Evolutionary conservation across 2,797 vertebrate species (phyloP).

Genomic region (Acanthopagrus latus): DNA sequence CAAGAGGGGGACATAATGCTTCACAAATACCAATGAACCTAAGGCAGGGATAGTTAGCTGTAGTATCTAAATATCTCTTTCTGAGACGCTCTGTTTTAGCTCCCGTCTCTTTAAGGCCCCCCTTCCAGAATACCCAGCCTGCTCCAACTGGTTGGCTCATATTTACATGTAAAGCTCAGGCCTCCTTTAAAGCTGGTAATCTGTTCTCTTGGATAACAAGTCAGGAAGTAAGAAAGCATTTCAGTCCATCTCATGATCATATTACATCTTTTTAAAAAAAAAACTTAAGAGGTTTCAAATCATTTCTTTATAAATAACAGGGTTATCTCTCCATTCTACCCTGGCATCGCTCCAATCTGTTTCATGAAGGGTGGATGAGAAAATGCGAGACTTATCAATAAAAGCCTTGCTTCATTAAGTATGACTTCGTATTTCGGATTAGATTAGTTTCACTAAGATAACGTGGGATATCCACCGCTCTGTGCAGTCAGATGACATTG

Average conservation of each 20-base stretch:
- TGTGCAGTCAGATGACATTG: constrained; percentile 27
- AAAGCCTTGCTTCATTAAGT: constrained; percentile 19
- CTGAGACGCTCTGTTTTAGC: too few relatives aligned
- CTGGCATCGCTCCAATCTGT: neutral
- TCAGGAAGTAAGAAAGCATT: neutral
- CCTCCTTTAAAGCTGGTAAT: constrained; percentile 21
- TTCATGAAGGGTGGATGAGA: neutral
- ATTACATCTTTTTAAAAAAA: neutral
- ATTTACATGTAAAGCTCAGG: too few relatives aligned
- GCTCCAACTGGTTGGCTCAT: too few relatives aligned
- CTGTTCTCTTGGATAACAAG: constrained; percentile 21
- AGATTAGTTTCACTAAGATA: constrained; percentile 22
- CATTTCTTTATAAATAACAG: neutral
- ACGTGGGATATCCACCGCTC: neutral
- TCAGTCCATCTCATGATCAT: neutral
- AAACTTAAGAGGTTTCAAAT: neutral
- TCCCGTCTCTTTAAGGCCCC: too few relatives aligned
- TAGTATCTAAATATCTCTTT: neutral
- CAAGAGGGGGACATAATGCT: constrained; percentile 36
- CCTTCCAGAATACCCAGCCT: too few relatives aligned
- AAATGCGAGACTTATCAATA: neutral
- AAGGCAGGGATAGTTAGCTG: neutral
- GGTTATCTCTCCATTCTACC: neutral
- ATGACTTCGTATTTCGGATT: neutral
- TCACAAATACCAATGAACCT: constrained; percentile 18